These are phyloP conservation scores for Ichneumon xanthorius DNA, from an alignment of 2,888 invertebrate genomes.

Conservation along the genomic window DNA sequence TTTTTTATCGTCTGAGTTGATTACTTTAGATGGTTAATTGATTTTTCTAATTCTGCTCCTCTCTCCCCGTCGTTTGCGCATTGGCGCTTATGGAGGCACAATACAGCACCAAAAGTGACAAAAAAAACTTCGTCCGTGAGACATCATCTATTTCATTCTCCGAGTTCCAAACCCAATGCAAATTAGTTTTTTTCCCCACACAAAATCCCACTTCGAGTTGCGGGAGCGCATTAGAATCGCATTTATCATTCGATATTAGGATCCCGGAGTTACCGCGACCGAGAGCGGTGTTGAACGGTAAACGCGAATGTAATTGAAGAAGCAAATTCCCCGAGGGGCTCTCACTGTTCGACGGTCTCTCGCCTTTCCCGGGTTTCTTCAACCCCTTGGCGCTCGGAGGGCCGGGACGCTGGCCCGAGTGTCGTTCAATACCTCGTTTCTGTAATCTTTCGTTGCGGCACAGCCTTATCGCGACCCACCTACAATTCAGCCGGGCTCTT, in stretches of 20 bases:
- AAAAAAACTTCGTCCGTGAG: background rate
- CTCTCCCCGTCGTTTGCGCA: too few species aligned
- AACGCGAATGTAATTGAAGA: conserved; percentile 67
- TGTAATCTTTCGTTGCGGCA: conserved; percentile 56
- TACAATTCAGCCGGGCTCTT: conserved; percentile 48
- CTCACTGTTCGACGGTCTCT: conserved; percentile 31
- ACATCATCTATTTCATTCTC: background rate
- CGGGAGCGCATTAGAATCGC: conserved; percentile 50
- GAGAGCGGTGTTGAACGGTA: conserved; percentile 28
- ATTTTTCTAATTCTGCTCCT: too few species aligned
- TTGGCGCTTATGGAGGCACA: too few species aligned
- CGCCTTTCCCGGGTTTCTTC: conserved; percentile 1
- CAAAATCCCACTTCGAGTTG: background rate
- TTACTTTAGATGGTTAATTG: too few species aligned
- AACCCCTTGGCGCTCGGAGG: background rate
- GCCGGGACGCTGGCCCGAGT: conserved; percentile 24
- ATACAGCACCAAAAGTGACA: too few species aligned
- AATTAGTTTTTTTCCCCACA: background rate
- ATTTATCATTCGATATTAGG: conserved; percentile 64
- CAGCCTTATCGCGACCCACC: conserved; percentile 46
- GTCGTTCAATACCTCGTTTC: conserved; percentile 64
- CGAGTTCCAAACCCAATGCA: background rate
- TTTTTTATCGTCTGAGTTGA: too few species aligned
- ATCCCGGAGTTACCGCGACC: conserved; percentile 7
- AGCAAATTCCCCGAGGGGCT: conserved; percentile 59